These are phyloP conservation scores for Coendou prehensilis DNA, from an alignment of 2,797 vertebrate genomes.

Conservation along the genomic window DNA sequence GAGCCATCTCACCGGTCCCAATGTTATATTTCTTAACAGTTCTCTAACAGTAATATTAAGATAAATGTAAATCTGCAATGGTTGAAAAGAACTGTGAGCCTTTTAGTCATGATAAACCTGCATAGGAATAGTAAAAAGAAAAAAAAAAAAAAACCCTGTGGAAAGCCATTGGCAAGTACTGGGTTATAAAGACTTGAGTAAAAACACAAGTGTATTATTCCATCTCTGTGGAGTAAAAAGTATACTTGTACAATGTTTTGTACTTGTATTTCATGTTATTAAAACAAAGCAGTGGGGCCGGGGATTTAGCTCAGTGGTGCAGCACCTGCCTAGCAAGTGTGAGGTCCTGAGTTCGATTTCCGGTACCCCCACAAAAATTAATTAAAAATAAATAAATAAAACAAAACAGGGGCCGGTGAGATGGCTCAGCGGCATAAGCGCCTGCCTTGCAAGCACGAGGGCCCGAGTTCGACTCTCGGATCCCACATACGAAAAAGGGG, in stretches of 20 bases:
- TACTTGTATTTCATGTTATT: conserved; percentile 90
- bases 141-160: not conserved
- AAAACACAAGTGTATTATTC: conserved; percentile 84
- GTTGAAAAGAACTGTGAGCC: conserved; percentile 60
- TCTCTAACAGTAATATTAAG: conserved; percentile 69
- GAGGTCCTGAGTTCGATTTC: no score
- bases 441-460: no score
- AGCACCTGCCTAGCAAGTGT: no score
- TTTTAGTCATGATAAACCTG: conserved; percentile 66
- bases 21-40: conserved; percentile 75
- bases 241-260: conserved; percentile 89
- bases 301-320: no score
- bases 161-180: conserved; percentile 39
- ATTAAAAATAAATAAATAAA: no score
- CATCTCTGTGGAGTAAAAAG: conserved; percentile 85
- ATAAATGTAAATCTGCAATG: conserved; percentile 32
- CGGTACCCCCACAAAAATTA: no score
- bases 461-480: no score
- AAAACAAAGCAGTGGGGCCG: conserved; percentile 86
- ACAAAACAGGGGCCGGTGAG: no score
- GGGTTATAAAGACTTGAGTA: conserved; percentile 61
- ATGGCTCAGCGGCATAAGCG: no score
- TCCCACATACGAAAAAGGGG: no score
- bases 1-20: not conserved
- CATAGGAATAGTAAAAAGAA: conserved; percentile 22